These are phyloP conservation scores for Papilio machaon DNA, from an alignment of 1,140 invertebrate species.

Conservation along the genomic window DNA sequence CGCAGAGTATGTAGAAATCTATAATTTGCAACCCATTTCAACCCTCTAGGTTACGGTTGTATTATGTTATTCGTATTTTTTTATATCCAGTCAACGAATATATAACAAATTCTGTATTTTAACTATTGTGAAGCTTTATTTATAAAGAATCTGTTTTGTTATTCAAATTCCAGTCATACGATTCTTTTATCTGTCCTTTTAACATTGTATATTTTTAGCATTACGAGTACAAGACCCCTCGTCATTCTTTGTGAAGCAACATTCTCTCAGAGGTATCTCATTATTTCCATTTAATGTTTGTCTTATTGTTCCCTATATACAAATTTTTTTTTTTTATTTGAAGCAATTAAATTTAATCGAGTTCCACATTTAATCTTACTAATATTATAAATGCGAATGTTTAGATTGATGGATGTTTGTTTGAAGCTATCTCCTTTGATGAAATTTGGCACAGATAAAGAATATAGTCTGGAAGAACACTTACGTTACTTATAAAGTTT, in stretches of 20 bases:
- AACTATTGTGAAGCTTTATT: background rate
- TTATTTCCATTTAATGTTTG: background rate
- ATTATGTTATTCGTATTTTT: background rate
- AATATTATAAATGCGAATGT: too few species aligned
- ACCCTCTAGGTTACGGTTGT: background rate
- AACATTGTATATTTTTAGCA: background rate
- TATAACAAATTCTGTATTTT: background rate
- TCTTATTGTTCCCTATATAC: background rate
- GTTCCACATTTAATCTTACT: too few species aligned
- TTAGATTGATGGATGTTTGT: too few species aligned
- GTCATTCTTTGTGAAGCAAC: background rate
- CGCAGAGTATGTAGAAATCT: too few species aligned
- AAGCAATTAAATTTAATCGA: too few species aligned
- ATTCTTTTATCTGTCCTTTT: constrained; percentile 9
- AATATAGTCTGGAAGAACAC: too few species aligned
- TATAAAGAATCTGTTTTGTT: constrained; percentile 6
- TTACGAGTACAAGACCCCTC: background rate
- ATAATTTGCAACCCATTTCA: too few species aligned
- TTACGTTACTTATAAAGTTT: too few species aligned
- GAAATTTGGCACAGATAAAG: too few species aligned
- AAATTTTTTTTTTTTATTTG: too few species aligned
- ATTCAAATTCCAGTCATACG: constrained; percentile 8
- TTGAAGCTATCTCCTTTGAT: too few species aligned
- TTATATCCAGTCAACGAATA: background rate
- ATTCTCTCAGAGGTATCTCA: background rate